Evolutionary conservation across 2,113 vertebrate genomes (phyloP), one percentile per base, ranked within the genome.

Genomic region (Cariama cristata): DNA sequence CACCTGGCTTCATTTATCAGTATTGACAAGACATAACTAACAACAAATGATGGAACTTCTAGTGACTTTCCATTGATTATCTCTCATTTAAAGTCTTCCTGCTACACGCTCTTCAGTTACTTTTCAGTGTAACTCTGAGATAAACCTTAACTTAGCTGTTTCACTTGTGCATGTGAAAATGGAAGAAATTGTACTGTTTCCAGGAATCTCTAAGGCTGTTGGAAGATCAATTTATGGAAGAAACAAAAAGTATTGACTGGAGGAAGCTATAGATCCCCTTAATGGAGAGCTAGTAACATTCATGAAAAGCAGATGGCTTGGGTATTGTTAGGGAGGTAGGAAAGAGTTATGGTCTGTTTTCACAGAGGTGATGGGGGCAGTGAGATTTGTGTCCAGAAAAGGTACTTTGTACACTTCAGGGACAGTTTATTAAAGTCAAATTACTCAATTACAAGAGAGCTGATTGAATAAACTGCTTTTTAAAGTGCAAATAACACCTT

Each of bases 211-310:
- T 90, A 81, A 83, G 53, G n/a, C 52, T 88, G 28, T 77, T 73
- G 52, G 71, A 73, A 95, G 83, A 92, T 91, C 77, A 74, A 24
- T 77, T 97, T 97, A 73, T 96, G 53, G 76, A 69, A 8, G 24
- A 38, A 64, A 79, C 73, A 84, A 62, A 53, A 66, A 82, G 42
- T 76, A 76, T 40, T 69, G 89, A 53, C 79, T 85, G 53, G 71
- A 38, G 69, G 79, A 96, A 90, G 85, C 69, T 77, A 55, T 75
- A 93, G 96, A 96, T 97, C 59, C 81, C 24, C 68, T 77, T 94
- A 93, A 93, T 86, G 80, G 86, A 88, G 92, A 95, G 62, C 87
- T 71, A 73, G 44, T 91, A 76, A 44, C 33, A 9, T n/a, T 63
- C 32, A 59, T 71, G 88, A 5, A 63, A 19, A 56, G 27, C 71